These are phyloP conservation scores for Agraylea sexmaculata DNA, from an alignment of 1,140 invertebrate species.

Conservation along the genomic window DNA sequence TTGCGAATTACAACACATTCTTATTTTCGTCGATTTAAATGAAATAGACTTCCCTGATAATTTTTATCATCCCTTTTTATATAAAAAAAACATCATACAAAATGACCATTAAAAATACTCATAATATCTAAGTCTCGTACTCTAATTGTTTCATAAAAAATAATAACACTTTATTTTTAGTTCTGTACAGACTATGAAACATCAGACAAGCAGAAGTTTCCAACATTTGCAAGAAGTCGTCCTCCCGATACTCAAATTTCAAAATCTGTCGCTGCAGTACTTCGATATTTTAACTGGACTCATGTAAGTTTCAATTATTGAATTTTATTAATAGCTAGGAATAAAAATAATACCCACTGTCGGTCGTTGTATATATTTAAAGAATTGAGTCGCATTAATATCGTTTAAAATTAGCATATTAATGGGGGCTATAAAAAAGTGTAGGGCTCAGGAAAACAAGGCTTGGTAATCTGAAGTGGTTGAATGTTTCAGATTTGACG, in stretches of 20 bases:
- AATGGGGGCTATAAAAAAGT: too few species aligned
- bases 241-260: constrained; percentile 89
- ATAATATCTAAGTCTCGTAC: background rate
- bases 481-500: too few species aligned
- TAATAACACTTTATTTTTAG: constrained; percentile 52
- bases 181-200: constrained; percentile 77
- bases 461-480: too few species aligned
- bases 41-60: background rate
- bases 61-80: background rate
- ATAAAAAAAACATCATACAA: background rate
- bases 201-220: constrained; percentile 76
- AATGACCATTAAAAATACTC: background rate
- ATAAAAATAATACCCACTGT: too few species aligned
- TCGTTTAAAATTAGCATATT: too few species aligned
- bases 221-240: constrained; percentile 84
- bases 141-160: background rate
- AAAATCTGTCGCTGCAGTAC: constrained; percentile 70
- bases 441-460: too few species aligned
- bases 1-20: background rate
- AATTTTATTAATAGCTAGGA: too few species aligned
- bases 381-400: too few species aligned
- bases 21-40: background rate
- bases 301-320: constrained; percentile 45
- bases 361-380: too few species aligned
- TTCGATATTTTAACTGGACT: constrained; percentile 70